These are phyloP conservation scores for Trichogramma evanescens DNA, from an alignment of 2,888 invertebrate species.

Conservation along the genomic window DNA sequence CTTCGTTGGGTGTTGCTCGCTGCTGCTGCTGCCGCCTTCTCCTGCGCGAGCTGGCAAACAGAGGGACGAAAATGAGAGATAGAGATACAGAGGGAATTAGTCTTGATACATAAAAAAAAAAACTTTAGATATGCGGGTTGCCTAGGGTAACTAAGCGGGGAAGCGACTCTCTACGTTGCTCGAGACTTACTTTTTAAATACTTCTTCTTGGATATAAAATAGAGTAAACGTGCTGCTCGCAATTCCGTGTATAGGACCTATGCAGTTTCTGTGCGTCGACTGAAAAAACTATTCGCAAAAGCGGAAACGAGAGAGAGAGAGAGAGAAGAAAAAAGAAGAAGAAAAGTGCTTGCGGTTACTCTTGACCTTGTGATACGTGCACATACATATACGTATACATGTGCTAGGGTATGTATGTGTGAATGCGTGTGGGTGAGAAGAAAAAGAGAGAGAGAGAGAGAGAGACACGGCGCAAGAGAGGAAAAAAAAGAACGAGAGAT, in stretches of 20 bases:
- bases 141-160: no score
- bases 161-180: no score
- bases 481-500: slow-evolving; percentile 16
- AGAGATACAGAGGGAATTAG: no score
- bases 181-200: no score
- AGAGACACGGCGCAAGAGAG: slow-evolving; percentile 6
- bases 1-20: slow-evolving; percentile 30
- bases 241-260: no score
- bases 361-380: background rate
- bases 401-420: background rate
- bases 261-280: no score
- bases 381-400: background rate
- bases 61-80: background rate
- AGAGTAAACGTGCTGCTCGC: no score
- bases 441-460: slow-evolving; percentile 20
- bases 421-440: background rate
- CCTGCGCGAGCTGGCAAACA: slow-evolving; percentile 27
- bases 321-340: slow-evolving; percentile 17
- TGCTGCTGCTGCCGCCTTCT: slow-evolving; percentile 22
- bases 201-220: no score
- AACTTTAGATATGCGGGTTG: no score
- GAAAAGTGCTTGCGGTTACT: slow-evolving; percentile 6
- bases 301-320: slow-evolving; percentile 14
- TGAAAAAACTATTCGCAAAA: no score
- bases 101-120: no score